A percentile compares a stretch with the other conserved stretches of the same genome.
These are phyloP conservation scores for Graptemys geographica DNA, from an alignment of 2,797 vertebrate species.

Conservation along the genomic window DNA sequence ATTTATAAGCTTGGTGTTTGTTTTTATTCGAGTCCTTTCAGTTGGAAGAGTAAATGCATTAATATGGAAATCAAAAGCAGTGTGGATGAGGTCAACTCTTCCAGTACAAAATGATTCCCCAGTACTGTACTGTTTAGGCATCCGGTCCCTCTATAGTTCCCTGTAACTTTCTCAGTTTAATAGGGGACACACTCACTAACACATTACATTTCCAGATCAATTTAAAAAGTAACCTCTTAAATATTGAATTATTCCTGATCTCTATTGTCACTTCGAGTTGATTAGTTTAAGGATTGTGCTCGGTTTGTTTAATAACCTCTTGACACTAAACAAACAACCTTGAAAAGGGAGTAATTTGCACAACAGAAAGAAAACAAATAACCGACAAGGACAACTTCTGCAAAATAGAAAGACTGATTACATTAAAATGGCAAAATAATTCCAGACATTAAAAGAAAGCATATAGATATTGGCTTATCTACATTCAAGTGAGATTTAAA, in stretches of 20 bases:
- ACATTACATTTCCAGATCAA: slow-evolving; percentile 69
- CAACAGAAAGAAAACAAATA: slow-evolving; percentile 83
- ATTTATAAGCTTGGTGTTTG: neutral
- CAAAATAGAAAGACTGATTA: slow-evolving; percentile 75
- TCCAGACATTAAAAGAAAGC: slow-evolving; percentile 65
- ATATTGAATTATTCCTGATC: slow-evolving; percentile 75
- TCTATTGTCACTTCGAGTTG: slow-evolving; percentile 69
- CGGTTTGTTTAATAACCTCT: slow-evolving; percentile 83
- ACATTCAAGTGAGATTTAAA: slow-evolving; percentile 79
- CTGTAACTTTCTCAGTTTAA: slow-evolving; percentile 23
- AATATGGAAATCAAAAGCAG: neutral
- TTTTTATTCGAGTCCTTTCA: neutral
- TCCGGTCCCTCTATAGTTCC: neutral
- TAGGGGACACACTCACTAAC: neutral
- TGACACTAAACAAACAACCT: slow-evolving; percentile 83
- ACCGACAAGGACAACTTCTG: slow-evolving; percentile 75
- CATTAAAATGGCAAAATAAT: slow-evolving; percentile 76
- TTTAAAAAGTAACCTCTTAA: slow-evolving; percentile 78
- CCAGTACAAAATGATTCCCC: rapidly evolving
- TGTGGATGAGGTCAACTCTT: neutral
- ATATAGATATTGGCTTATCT: slow-evolving; percentile 79
- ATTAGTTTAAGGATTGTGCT: slow-evolving; percentile 80
- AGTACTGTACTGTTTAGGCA: neutral
- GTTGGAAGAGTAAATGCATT: neutral
- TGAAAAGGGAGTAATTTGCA: slow-evolving; percentile 81